Percentiles rank a stretch among this genome's conserved stretches.
Evolutionary conservation across 2,797 vertebrate species (phyloP).

Genomic region (Eulemur mongoz): DNA sequence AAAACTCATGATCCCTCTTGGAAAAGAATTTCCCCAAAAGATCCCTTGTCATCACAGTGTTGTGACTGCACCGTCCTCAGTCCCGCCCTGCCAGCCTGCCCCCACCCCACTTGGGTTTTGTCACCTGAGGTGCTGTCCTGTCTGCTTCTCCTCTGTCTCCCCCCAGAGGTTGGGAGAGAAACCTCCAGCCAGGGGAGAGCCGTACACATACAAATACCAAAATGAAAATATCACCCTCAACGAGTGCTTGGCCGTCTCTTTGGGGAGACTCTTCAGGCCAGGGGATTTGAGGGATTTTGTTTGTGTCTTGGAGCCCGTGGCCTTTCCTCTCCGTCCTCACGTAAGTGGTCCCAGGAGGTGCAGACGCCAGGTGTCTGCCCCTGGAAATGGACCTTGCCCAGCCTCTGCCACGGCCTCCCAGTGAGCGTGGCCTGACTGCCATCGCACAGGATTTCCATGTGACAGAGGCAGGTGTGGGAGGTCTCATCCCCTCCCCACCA

Average conservation of each 20-base stretch:
- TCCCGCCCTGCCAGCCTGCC: neutral
- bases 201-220: neutral
- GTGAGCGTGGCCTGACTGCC: neutral
- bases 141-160: neutral
- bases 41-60: slow-evolving; percentile 71
- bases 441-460: neutral
- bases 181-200: neutral
- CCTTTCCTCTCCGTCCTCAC: neutral
- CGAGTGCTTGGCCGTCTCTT: neutral
- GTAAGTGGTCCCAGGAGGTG: neutral
- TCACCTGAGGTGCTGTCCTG: neutral
- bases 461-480: neutral
- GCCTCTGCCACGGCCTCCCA: neutral
- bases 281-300: neutral
- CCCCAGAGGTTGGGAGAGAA: neutral
- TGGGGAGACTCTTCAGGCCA: neutral
- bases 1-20: slow-evolving; percentile 78
- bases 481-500: too few relatives aligned
- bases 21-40: slow-evolving; percentile 82
- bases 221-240: neutral
- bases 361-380: neutral
- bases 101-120: neutral
- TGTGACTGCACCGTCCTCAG: slow-evolving; percentile 58
- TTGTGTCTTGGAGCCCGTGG: neutral
- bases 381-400: neutral